Evolutionary conservation across 2,113 vertebrate genomes (phyloP), one percentile per base, ranked within the genome.

Genomic region (Trachemys scripta): DNA sequence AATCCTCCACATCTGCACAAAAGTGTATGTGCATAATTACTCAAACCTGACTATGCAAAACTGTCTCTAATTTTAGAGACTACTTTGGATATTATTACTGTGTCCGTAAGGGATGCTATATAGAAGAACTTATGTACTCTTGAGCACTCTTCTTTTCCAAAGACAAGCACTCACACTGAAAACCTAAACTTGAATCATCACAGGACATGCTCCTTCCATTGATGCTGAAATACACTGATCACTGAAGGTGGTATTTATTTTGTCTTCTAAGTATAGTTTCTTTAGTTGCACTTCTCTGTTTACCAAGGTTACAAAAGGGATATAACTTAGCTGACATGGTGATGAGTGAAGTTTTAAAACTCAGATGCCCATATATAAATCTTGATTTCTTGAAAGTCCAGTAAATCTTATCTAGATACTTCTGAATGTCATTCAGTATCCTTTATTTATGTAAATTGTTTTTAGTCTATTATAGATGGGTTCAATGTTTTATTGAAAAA

Each of bases 1-100:
- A 5, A 0, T 0, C 25, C 86, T 92, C n/a, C 59, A 1, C 20
- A 31, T 42, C 0, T 0, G 82, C 51, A 47, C 1, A 51, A 24
- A 45, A 3, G 45, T 53, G 51, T 17, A 90, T 13, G 5, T 85
- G 8, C 31, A 53, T 35, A 49, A 17, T 80, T 75, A 31, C 89
- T 31, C 31, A 38, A 65, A 1, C 2, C 2, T 76, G 25, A 11
- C 9, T 53, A 51, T 25, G 35, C 10, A 82, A 53, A 91, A 31
- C 27, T 42, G 17, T 47, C 4, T 10, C 14, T 8, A 84, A 62
- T 31, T 14, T 85, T 75, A 80, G 7, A 56, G 59, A 12, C 35
- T 53, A 13, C 22, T 80, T 62, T 27, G 51, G 29, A 82, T 65
- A 59, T 13, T 62, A 69, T 69, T 35, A 72, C 65, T 72, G 17